A percentile compares a stretch with the other conserved stretches of the same genome.
These are phyloP conservation scores for Stegana nigrithorax DNA, from an alignment of 2,888 invertebrate species.

Conservation along the genomic window DNA sequence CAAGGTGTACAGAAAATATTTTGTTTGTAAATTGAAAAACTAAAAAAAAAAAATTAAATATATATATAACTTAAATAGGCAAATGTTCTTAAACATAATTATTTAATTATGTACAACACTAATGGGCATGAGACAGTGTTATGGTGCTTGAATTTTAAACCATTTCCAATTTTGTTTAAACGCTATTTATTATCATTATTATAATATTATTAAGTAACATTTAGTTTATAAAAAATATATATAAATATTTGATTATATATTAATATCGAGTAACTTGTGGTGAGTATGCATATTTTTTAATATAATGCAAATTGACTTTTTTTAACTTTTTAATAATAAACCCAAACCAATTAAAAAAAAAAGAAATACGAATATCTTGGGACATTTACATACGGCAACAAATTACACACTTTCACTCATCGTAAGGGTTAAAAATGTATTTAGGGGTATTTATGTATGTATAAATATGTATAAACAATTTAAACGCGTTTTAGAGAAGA, in stretches of 20 bases:
- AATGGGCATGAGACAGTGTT: slow-evolving; percentile 9
- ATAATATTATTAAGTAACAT: neutral
- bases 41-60: neutral
- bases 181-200: neutral
- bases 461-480: too few relatives aligned
- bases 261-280: neutral
- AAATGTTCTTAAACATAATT: neutral
- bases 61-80: neutral
- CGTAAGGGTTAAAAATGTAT: too few relatives aligned
- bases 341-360: slow-evolving; percentile 17
- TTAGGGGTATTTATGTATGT: too few relatives aligned
- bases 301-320: neutral
- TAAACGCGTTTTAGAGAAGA: too few relatives aligned
- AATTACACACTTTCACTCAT: too few relatives aligned
- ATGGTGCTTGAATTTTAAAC: slow-evolving; percentile 6
- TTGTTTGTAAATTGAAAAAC: neutral
- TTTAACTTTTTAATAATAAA: neutral
- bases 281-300: neutral
- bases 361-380: too few relatives aligned
- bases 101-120: slow-evolving; percentile 6
- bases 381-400: too few relatives aligned
- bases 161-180: slow-evolving; percentile 10
- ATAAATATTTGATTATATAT: neutral
- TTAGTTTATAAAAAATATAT: neutral
- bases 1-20: neutral